Evolutionary conservation across 2,888 invertebrate species (phyloP), one percentile per base, ranked within the genome.

Genomic region (Azorinus chamasolen): DNA sequence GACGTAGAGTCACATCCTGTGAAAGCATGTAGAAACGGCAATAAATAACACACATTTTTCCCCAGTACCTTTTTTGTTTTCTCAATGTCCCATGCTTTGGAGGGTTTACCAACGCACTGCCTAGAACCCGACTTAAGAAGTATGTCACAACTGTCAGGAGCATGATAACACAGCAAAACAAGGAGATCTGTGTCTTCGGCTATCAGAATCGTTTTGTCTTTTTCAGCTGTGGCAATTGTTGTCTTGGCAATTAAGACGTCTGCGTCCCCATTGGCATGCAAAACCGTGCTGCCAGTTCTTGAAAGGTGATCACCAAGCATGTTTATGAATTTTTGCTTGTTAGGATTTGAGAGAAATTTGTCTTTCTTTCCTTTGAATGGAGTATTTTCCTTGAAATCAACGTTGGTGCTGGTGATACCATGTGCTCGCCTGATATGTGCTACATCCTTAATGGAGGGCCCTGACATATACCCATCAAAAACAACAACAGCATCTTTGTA

Each of bases 111-210:
- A n/a, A n/a, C n/a, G n/a, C n/a, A n/a, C n/a, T n/a, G n/a, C n/a
- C n/a, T 65, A 16, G 39, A 39, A 16, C 81, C 79, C 6, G 83
- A 66, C 5, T n/a, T 46, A 32, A 85, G 77, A 39, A 57, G 61
- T 8, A 87, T 64, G 32, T 71, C 68, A 46, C 71, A 10, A 10
- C 43, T n/a, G 8, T 41, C 48, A n/a, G 54, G 39, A 27, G 73
- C 62, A 66, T 87, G 82, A 59, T 79, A 71, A 39, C 71, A 78
- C 24, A 89, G 51, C 8, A 87, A 72, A 16, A 86, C 72, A 0
- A 89, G 63, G 10, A 89, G 50, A 62, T 88, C 86, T 22, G 87
- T 89, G 54, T 89, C 88, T 54, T 87, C 86, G 8, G 84, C 88
- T 37, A 86, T 58, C 5, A 86, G n/a, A 18, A 61, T 62, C 41